These are phyloP conservation scores for Ophthalmolycus amberensis DNA, from an alignment of 2,113 vertebrate genomes.

Conservation along the genomic window DNA sequence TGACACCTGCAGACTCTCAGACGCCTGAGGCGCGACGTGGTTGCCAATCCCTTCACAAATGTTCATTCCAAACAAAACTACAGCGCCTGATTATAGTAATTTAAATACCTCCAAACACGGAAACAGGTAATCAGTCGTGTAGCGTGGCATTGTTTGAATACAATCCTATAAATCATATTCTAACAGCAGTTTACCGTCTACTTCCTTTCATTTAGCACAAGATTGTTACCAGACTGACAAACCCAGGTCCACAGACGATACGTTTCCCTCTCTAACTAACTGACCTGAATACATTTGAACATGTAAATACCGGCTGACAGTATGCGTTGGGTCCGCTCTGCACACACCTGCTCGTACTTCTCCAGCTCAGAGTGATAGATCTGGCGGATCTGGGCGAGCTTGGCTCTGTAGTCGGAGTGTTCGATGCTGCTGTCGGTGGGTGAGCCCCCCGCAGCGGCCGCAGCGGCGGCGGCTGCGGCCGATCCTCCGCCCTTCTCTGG, in stretches of 20 bases:
- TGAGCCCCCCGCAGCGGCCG: constrained; percentile 90
- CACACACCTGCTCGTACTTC: constrained; percentile 91
- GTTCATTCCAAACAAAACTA: constrained; percentile 2
- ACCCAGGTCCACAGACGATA: neutral
- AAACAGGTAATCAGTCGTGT: neutral
- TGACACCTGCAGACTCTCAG: neutral
- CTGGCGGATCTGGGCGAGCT: constrained; percentile 92
- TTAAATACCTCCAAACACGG: neutral
- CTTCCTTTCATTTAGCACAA: neutral
- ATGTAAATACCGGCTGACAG: neutral
- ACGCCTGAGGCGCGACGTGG: neutral
- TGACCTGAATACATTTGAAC: neutral
- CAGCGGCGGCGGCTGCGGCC: constrained; percentile 85
- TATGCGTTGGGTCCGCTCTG: neutral
- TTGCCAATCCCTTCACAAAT: neutral
- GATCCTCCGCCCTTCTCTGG: constrained; percentile 89
- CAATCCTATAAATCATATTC: neutral
- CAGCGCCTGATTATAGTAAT: neutral
- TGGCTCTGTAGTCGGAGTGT: constrained; percentile 93
- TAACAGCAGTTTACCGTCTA: neutral
- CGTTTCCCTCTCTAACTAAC: neutral
- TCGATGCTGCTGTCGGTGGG: constrained; percentile 92
- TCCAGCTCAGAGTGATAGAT: constrained; percentile 94
- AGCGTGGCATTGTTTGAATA: neutral
- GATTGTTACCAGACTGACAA: neutral